Evolutionary conservation across 2,888 invertebrate genomes (phyloP).

Genomic region (Lasioglossum morio): DNA sequence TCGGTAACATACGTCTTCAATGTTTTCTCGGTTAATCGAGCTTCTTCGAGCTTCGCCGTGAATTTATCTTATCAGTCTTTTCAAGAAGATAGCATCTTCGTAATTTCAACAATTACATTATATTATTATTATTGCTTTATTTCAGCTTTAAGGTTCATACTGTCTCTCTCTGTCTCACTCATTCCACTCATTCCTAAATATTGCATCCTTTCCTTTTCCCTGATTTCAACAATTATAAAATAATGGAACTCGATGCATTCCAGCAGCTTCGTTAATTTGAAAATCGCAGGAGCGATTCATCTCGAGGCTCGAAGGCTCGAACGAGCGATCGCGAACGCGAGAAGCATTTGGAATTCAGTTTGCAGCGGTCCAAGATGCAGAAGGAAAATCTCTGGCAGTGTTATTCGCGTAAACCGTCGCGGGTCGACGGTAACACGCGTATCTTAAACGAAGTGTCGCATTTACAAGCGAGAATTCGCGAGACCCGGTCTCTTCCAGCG

Average conservation of each 20-base stretch:
- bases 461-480: background rate
- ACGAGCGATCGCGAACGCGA: background rate
- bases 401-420: slow-evolving; percentile 2
- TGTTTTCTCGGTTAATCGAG: background rate
- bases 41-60: background rate
- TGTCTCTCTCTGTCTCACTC: no score
- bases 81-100: background rate
- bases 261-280: background rate
- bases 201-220: no score
- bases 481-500: background rate
- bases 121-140: no score
- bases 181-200: no score
- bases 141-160: no score
- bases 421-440: background rate
- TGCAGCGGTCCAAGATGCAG: background rate
- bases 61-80: background rate
- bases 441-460: slow-evolving; percentile 5
- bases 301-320: background rate
- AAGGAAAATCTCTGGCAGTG: background rate
- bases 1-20: background rate
- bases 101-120: background rate
- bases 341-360: background rate
- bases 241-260: background rate
- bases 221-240: background rate
- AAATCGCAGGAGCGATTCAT: background rate